These are phyloP conservation scores for Sicus ferrugineus DNA, from an alignment of 2,888 invertebrate species.

Conservation along the genomic window DNA sequence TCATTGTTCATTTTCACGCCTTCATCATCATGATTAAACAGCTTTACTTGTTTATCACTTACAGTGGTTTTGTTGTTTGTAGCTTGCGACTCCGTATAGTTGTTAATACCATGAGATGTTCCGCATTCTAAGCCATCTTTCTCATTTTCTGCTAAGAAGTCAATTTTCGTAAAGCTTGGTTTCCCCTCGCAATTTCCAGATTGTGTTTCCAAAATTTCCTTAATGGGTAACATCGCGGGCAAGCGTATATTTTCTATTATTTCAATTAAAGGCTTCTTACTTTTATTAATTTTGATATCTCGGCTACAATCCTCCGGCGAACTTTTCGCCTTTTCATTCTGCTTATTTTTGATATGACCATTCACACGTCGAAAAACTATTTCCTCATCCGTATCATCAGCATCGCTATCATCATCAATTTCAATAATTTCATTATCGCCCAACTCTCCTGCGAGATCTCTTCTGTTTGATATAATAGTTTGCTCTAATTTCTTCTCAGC, in stretches of 20 bases:
- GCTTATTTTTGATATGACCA: not conserved
- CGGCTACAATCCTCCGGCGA: not conserved
- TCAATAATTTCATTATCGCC: conserved; percentile 34
- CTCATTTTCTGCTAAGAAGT: not conserved
- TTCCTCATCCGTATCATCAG: conserved; percentile 37
- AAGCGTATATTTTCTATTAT: conserved; percentile 50
- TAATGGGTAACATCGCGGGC: conserved; percentile 39
- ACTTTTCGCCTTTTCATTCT: not conserved
- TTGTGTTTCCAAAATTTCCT: not conserved
- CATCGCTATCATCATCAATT: conserved; percentile 39
- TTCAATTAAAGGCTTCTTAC: conserved; percentile 36
- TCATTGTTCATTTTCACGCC: not conserved
- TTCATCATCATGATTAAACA: not conserved
- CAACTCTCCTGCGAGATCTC: not conserved
- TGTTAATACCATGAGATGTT: not conserved
- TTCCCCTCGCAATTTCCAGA: not conserved
- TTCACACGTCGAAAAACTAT: not conserved
- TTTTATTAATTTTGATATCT: not conserved
- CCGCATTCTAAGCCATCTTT: not conserved
- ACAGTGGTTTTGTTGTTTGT: not conserved
- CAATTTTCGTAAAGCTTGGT: not conserved
- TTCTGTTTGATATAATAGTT: not conserved
- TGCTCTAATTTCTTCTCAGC: too few species aligned
- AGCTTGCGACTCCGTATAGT: not conserved
- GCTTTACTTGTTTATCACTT: not conserved